Base-by-base conservation (phyloP, 2,888 invertebrate species). In the Cerastis leucographa region DNA sequence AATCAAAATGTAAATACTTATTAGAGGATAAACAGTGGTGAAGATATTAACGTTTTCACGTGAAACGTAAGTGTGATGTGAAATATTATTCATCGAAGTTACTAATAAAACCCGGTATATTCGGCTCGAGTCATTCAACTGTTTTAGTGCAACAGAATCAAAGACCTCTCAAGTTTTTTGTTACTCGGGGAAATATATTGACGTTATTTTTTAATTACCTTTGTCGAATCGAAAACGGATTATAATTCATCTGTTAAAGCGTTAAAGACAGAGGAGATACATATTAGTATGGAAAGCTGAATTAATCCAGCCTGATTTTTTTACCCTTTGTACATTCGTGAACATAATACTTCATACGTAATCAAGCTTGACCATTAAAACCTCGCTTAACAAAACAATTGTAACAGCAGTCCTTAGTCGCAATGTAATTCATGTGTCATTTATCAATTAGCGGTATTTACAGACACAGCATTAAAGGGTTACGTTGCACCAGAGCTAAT, bases 381-480 rank as follows among this genome's bases (percentile, higher is more conserved):
- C 14, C 29, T 42, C 44, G 68, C 5, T 12, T 5, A 42, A 61
- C n/a, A n/a, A 74, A 74, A 40, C 49, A 62, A 71, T 22, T 40
- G 17, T 25, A 25, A n/a, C 12, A 9, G 4, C 5, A 42, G 22
- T 70, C 70, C 42, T 42, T 46, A 22, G 35, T 25, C 22, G 9
- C 46, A 11, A 59, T 71, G n/a, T 73, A 44, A 74, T 59, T 59
- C 2, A 29, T 11, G 35, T 14, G 35, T 46, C 19, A 46, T 74
- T 74, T 46, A 59, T 51, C 51, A 72, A 74, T 71, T 71, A 73
- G 35, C 12, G 5, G 14, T 35, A 7, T 22, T 46, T 46, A 56
- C 3, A 0, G 42, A 8, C 65, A 76, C 51, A 68, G 35, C 14
- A 42, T 67, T 71, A 74, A 74, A 74, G 76, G 56, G 72, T 80